Evolutionary conservation across 1,140 invertebrate genomes (phyloP).

Genomic region (Microplitis mediator): DNA sequence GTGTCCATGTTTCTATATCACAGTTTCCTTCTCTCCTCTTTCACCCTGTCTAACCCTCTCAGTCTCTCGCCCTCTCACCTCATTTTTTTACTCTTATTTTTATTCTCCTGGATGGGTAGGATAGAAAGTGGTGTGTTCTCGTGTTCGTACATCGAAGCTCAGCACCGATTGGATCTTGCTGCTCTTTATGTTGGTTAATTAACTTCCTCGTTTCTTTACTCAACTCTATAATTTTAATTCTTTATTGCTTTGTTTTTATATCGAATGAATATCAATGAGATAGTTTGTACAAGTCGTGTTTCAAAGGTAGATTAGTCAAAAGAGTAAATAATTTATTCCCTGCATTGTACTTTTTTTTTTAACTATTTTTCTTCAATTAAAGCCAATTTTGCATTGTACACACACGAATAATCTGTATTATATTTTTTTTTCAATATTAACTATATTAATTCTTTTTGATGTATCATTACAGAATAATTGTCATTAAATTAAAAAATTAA

Average conservation of each 20-base stretch:
- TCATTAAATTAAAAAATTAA: too few species aligned
- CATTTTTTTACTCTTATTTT: constrained; percentile 14
- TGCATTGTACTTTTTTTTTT: too few species aligned
- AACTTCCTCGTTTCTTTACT: constrained; percentile 12
- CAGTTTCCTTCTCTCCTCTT: constrained; percentile 25
- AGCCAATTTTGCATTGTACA: too few species aligned
- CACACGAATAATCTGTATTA: neutral
- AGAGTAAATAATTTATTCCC: too few species aligned
- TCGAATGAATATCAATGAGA: constrained; percentile 1
- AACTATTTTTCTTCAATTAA: too few species aligned
- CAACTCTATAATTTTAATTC: neutral
- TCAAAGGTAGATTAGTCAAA: neutral
- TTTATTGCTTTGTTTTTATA: neutral
- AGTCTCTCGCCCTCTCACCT: neutral
- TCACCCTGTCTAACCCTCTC: too few species aligned
- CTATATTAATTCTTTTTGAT: too few species aligned
- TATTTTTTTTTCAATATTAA: neutral
- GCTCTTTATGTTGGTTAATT: constrained; percentile 11
- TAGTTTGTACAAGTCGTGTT: neutral
- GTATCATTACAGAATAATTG: too few species aligned
- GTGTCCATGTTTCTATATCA: constrained; percentile 16
- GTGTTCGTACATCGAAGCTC: constrained; percentile 13
- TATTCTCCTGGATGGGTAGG: too few species aligned
- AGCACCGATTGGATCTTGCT: constrained; percentile 7
- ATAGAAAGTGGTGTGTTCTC: neutral